Base-by-base conservation (phyloP, 2,888 invertebrate species). In the Drosophila sordidapex region DNA sequence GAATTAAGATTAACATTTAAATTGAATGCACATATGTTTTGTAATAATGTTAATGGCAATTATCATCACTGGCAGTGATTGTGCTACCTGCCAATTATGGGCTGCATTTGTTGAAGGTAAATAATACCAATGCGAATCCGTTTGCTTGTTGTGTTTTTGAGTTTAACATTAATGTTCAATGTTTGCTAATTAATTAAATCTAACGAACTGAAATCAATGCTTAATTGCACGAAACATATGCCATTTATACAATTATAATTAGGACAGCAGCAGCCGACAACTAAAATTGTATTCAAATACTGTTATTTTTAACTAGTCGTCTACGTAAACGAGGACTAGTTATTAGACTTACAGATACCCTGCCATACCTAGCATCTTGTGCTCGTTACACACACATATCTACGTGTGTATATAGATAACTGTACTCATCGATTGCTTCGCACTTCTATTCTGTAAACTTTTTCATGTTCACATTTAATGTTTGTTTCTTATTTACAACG, bases 161-260 rank as follows among this genome's bases (percentile, higher is more conserved):
- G 25, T 27, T n/a, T 13, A 11, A 3, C 29, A 2, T 40, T 40
- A 25, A 46, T 53, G 29, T 38, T 40, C 40, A 36, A 48, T 61
- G 53, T 79, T 62, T 18, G 18, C 46, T 46, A 21, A 25, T 46
- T 51, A 56, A 70, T 61, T 57, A 61, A 52, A 70, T 62, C 76
- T 49, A 70, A 67, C 75, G 71, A 76, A 79, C 79, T 79, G 76
- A 70, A 82, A 85, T 72, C 70, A 82, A 62, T 82, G 83, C 74
- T 68, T 74, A 83, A 74, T 88, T 81, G 70, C 76, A 74, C 70
- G 65, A 73, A 86, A 86, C 78, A 81, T 78, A 72, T 65, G 70
- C 78, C 79, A 89, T 86, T 83, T 75, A 81, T 78, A 75, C 83
- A 89, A 89, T 86, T 83, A 89, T 81, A 83, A 89, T 83, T 83